These are phyloP conservation scores for Acrocephalus scirpaceus DNA, from an alignment of 2,797 vertebrate genomes.

Conservation along the genomic window DNA sequence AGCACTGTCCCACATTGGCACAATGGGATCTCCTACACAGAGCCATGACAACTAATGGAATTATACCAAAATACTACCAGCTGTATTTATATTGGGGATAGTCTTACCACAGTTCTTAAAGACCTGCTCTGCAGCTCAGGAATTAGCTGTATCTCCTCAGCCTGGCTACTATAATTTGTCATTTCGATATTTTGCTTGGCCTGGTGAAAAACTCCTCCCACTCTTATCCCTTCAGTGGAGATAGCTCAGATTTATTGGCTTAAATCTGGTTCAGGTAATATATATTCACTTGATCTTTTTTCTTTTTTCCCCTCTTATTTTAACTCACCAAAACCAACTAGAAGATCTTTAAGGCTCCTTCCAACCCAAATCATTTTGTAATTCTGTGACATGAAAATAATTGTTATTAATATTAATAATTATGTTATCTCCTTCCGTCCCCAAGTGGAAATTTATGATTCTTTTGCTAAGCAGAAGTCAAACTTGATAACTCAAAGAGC, in stretches of 20 bases:
- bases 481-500: neutral
- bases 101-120: slow-evolving; percentile 1
- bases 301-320: neutral
- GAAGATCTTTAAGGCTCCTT: neutral
- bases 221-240: neutral
- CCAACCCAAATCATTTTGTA: neutral
- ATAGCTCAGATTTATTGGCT: neutral
- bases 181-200: neutral
- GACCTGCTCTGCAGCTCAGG: neutral
- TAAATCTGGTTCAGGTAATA: neutral
- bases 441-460: neutral
- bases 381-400: neutral
- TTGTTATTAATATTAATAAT: neutral
- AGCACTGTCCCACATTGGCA: neutral
- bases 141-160: neutral
- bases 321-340: neutral
- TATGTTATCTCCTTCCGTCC: neutral
- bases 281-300: neutral
- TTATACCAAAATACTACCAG: neutral
- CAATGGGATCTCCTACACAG: neutral
- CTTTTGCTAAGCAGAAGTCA: neutral
- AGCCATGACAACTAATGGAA: neutral
- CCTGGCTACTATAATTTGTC: neutral
- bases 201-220: neutral
- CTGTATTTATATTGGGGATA: neutral